A percentile compares a stretch with the other conserved stretches of the same genome.
Evolutionary conservation across 2,888 invertebrate species (phyloP).

Genomic region (Pammene fasciana): DNA sequence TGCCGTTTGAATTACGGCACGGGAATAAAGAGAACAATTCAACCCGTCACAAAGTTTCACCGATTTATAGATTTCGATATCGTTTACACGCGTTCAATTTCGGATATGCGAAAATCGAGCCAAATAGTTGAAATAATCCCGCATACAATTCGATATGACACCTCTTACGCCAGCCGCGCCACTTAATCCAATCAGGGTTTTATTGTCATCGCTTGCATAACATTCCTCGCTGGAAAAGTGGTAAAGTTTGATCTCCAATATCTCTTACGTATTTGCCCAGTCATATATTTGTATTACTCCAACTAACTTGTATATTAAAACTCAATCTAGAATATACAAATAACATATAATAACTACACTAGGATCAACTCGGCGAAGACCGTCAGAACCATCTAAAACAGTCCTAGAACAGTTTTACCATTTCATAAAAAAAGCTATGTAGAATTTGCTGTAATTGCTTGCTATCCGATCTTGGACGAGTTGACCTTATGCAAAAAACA

Average conservation of each 20-base stretch:
- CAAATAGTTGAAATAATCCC: slow-evolving; percentile 17
- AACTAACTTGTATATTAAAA: no score
- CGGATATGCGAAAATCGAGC: not conserved
- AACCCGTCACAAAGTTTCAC: not conserved
- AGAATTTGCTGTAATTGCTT: no score
- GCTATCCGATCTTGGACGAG: no score
- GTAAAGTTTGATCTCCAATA: not conserved
- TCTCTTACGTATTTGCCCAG: not conserved
- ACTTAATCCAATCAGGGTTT: slow-evolving; percentile 21
- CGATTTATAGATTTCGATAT: not conserved
- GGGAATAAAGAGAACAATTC: not conserved
- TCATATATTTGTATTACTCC: no score
- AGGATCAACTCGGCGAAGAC: no score
- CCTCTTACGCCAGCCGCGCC: slow-evolving; percentile 13
- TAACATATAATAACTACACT: no score
- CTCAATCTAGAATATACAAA: no score
- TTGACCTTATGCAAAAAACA: no score
- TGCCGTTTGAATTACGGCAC: no score
- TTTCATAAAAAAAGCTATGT: no score
- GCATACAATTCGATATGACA: slow-evolving; percentile 17
- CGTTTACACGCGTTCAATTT: not conserved
- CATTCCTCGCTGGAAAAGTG: not conserved
- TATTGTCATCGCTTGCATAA: not conserved
- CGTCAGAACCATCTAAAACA: no score
- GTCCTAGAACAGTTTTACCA: no score